Evolutionary conservation across 2,797 vertebrate genomes (phyloP), one percentile per base, ranked within the genome.

Genomic region (Hippoglossus hippoglossus): DNA sequence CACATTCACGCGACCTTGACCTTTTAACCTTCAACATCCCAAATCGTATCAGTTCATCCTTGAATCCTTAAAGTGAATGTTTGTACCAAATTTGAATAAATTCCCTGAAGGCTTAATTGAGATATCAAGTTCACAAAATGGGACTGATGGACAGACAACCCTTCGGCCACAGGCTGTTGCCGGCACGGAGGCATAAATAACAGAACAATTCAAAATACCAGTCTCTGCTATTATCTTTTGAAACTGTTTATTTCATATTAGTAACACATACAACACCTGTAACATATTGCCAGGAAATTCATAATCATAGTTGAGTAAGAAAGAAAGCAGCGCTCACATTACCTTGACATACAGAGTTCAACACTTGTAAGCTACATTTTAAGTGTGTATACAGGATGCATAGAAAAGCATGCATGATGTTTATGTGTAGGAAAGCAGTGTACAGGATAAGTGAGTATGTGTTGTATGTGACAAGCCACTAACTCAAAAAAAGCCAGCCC

Each of bases 361-460:
- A 72, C 50, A 71, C 50, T 54, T 21, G 5, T 52, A 67, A 69
- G 51, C 64, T 66, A 79, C 61, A 19, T 46, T 12, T 39, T 39
- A 61, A 67, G 58, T 34, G 62, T 67, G 28, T 50, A 7, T 51
- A 61, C 36, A 75, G 59, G 54, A 75, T 51, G 54, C 24, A 72
- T 81, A 81, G 73, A 81, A 80, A 83, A 82, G 73, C 88, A 83
- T 89, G 82, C 87, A 87, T 84, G 66, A 73, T 61, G 68, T 68
- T 70, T 83, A 6, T 76, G 52, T 63, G 73, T 76, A 51, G 31
- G 26, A 60, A 41, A 74, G 55, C 39, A 67, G 47, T 39, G 53
- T 47, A 47, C 60, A 44, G 71, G n/a, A 15, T 9, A 36, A 25
- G 41, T 82, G 63, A 62, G 65, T 26, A 26, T 61, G 67, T 81